phyloP scores from a whole-genome alignment of 2,113 vertebrate species.

The Illadopsis cleaveri region DNA sequence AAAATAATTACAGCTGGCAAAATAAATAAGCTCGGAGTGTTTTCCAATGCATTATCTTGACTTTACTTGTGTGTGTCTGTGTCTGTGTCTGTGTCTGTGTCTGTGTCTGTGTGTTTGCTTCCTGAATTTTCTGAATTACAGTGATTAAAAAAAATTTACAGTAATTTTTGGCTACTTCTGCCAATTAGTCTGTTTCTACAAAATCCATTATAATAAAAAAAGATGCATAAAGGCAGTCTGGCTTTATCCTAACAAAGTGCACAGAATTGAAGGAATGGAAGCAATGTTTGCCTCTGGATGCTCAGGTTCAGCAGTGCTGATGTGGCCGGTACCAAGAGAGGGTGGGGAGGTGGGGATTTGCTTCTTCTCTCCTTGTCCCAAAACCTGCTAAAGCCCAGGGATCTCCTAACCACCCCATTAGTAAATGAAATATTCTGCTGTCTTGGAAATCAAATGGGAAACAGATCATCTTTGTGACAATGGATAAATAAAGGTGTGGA shows the following conservation, averaged over 20 bases:
- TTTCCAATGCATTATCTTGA: not conserved
- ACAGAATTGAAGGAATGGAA: not conserved
- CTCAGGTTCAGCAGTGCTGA: not conserved
- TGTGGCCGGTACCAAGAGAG: not conserved
- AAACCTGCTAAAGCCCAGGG: not conserved
- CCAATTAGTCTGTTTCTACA: not conserved
- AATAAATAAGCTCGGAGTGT: not conserved
- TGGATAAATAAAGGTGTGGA: not conserved
- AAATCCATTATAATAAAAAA: not conserved
- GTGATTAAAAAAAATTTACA: not conserved
- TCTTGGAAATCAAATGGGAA: not conserved
- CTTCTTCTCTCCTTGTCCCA: not conserved
- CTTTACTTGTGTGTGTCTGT: not conserved
- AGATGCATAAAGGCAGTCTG: not conserved
- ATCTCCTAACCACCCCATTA: not conserved
- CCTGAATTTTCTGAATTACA: not conserved
- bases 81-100: not conserved
- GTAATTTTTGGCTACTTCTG: not conserved
- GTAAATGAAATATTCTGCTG: not conserved
- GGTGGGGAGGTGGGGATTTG: not conserved
- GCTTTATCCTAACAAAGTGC: not conserved
- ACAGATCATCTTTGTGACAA: not conserved
- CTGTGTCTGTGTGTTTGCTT: not conserved
- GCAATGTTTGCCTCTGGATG: not conserved
- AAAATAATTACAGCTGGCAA: not conserved